Conservation (phyloP, 2,888 invertebrate species). For the Leptodirus hochenwartii region DNA sequence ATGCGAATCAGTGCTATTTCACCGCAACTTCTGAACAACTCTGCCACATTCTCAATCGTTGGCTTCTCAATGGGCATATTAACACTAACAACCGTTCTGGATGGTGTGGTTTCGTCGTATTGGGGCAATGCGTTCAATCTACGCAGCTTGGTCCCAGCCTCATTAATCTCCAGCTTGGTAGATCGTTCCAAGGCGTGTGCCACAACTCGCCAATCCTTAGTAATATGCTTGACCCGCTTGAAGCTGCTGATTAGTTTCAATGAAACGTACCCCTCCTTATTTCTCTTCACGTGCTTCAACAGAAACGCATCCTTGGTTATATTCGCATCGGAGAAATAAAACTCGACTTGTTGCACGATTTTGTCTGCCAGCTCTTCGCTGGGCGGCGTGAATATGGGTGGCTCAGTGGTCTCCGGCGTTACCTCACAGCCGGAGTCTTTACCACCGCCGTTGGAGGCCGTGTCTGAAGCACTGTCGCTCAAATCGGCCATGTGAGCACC, state of each 20-base stretch:
- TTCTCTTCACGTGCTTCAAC: constrained; percentile 82
- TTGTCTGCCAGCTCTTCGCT: constrained; percentile 59
- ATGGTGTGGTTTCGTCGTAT: constrained; percentile 84
- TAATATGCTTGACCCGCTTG: constrained; percentile 83
- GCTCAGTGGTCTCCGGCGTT: constrained; percentile 30
- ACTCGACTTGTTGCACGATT: constrained; percentile 80
- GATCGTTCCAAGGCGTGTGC: constrained; percentile 68
- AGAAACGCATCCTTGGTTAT: constrained; percentile 91
- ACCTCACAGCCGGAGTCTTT: constrained; percentile 54
- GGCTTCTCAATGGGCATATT: constrained; percentile 71
- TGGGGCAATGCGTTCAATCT: constrained; percentile 70
- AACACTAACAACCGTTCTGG: constrained; percentile 76
- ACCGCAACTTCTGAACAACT: constrained; percentile 73
- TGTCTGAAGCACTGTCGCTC: constrained; percentile 46
- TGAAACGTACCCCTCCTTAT: constrained; percentile 91
- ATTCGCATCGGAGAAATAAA: constrained; percentile 89
- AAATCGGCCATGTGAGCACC: constrained; percentile 40
- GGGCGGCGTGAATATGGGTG: constrained; percentile 47
- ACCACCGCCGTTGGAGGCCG: constrained; percentile 39
- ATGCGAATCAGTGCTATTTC: constrained; percentile 80
- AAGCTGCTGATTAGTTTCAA: constrained; percentile 89
- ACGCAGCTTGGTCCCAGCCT: constrained; percentile 75
- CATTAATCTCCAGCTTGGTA: constrained; percentile 72
- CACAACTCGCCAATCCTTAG: constrained; percentile 86
- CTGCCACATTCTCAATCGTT: constrained; percentile 79